These are phyloP conservation scores for Panagrolaimus sp. DNA, from an alignment of 1,140 invertebrate genomes.

Conservation along the genomic window DNA sequence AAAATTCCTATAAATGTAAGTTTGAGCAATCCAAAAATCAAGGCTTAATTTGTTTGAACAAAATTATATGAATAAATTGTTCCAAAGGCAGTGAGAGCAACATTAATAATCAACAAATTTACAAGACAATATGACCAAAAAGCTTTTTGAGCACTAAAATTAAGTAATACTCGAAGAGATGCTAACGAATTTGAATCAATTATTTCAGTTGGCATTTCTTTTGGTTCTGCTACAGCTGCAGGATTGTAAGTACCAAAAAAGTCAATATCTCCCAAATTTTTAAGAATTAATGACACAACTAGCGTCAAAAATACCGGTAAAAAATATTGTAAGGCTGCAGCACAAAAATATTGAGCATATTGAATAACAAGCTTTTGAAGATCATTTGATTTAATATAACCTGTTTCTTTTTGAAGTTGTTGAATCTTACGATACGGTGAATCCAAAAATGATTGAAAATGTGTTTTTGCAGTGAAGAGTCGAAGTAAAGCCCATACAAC, in stretches of 20 bases:
- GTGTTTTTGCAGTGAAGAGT: constrained; percentile 12
- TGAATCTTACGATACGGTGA: background rate
- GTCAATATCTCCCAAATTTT: constrained; percentile 4
- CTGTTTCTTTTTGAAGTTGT: constrained; percentile 6
- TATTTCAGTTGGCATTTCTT: background rate
- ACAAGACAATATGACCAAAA: constrained; percentile 8
- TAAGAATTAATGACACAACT: background rate
- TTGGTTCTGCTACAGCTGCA: background rate
- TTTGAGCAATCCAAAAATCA: too few species aligned
- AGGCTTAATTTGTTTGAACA: background rate
- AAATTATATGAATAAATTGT: background rate
- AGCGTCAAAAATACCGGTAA: background rate
- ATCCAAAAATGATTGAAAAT: constrained; percentile 8
- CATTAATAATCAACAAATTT: constrained; percentile 2
- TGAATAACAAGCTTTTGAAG: constrained; percentile 2
- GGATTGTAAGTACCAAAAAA: background rate
- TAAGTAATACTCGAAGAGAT: background rate
- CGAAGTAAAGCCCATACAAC: constrained; percentile 7
- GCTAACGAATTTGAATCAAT: background rate
- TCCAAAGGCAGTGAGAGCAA: background rate
- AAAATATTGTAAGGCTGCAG: constrained; percentile 11
- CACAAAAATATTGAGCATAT: constrained; percentile 15
- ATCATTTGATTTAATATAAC: constrained; percentile 10
- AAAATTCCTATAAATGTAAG: too few species aligned
- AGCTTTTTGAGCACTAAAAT: constrained; percentile 4